Conservation (phyloP, 2,113 vertebrate species). For the Xenopus laevis region DNA sequence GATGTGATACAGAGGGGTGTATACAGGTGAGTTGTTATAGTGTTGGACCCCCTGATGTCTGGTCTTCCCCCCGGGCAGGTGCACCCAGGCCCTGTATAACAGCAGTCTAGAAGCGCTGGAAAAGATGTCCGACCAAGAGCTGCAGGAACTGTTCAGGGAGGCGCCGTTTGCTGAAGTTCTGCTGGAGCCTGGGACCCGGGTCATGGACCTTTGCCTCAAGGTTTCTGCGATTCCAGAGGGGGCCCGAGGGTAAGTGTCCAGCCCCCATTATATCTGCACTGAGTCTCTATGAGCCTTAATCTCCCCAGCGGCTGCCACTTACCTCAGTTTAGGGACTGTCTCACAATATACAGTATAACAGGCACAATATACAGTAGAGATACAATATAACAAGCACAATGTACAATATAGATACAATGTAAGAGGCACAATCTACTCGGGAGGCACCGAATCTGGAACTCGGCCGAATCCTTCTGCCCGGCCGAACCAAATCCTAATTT, state of each 20-base stretch:
- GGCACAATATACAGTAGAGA: too few relatives aligned
- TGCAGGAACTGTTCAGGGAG: conserved; percentile 86
- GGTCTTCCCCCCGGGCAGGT: conserved; percentile 62
- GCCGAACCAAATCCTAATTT: too few relatives aligned
- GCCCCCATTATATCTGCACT: too few relatives aligned
- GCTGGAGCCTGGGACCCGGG: conserved; percentile 82
- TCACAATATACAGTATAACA: too few relatives aligned
- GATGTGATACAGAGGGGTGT: too few relatives aligned
- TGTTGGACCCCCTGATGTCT: not conserved
- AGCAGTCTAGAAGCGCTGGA: conserved; percentile 77
- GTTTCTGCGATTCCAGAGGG: conserved; percentile 82
- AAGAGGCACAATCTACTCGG: too few relatives aligned
- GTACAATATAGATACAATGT: too few relatives aligned
- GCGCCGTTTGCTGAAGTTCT: conserved; percentile 78
- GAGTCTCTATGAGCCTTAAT: not conserved
- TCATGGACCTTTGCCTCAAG: conserved; percentile 80
- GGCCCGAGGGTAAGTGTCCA: conserved; percentile 82
- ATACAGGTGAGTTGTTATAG: not conserved
- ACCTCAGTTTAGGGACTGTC: too few relatives aligned
- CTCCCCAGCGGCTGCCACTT: not conserved
- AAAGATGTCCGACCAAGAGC: conserved; percentile 84
- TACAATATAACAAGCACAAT: too few relatives aligned
- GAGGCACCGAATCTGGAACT: too few relatives aligned
- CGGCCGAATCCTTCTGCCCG: too few relatives aligned
- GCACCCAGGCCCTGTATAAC: conserved; percentile 81